Evolutionary conservation across 2,888 invertebrate species (phyloP).

Genomic region (Orthosia gothica): DNA sequence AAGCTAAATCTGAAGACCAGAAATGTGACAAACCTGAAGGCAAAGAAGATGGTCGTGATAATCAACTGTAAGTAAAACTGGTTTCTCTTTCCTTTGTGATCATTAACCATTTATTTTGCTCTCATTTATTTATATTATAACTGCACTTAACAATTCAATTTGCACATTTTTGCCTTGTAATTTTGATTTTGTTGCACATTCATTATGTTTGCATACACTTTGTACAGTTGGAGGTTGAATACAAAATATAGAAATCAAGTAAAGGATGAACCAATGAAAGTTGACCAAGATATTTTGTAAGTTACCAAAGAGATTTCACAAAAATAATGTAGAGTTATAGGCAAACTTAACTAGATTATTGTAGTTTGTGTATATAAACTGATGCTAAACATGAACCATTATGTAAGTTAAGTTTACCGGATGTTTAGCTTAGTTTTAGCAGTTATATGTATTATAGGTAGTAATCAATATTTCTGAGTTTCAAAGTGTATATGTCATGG

Average conservation of each 20-base stretch:
- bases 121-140: conserved; percentile 4
- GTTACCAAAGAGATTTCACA: conserved; percentile 34
- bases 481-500: too few species aligned
- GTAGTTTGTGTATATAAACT: conserved; percentile 13
- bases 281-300: conserved; percentile 35
- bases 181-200: conserved; percentile 14
- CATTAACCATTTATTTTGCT: conserved; percentile 5
- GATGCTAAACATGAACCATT: neutral
- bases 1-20: conserved; percentile 82
- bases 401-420: neutral
- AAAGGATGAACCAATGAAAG: conserved; percentile 46
- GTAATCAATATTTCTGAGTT: too few species aligned
- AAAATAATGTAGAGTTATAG: conserved; percentile 13
- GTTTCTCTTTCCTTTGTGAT: neutral
- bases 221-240: conserved; percentile 51
- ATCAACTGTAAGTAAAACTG: conserved; percentile 92
- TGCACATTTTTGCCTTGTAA: conserved; percentile 11
- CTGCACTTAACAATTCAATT: neutral
- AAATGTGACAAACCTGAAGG: conserved; percentile 90
- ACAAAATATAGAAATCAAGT: conserved; percentile 45
- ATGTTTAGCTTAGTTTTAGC: neutral
- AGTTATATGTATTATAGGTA: neutral
- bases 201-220: conserved; percentile 46
- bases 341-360: neutral
- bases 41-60: conserved; percentile 95